These are phyloP conservation scores for Dasyornis broadbenti DNA, from an alignment of 2,113 vertebrate genomes.

Conservation along the genomic window DNA sequence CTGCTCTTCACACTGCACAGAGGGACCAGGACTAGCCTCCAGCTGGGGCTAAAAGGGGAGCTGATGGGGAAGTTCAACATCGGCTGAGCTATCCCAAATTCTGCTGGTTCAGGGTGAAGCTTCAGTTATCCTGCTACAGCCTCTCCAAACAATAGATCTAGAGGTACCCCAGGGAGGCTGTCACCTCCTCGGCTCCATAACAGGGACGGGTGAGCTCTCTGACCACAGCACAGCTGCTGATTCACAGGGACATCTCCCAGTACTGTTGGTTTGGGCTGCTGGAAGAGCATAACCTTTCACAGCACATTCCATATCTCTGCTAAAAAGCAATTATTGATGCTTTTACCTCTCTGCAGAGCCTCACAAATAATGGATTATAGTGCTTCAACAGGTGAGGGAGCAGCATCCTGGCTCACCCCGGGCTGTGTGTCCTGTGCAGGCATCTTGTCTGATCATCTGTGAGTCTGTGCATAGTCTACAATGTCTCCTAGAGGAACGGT, in stretches of 20 bases:
- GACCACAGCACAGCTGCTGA: not conserved
- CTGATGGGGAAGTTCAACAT: rapidly evolving
- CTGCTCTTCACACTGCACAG: not conserved
- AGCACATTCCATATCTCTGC: not conserved
- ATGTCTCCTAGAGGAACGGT: not conserved
- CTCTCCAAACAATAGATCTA: not conserved
- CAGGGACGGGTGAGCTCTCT: not conserved
- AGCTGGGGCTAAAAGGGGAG: not conserved
- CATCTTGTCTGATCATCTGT: not conserved
- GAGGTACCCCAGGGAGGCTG: not conserved
- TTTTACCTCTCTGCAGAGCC: not conserved
- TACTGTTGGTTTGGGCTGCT: not conserved
- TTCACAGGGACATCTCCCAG: not conserved
- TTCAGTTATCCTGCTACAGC: not conserved
- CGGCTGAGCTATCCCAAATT: not conserved
- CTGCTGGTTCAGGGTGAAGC: not conserved
- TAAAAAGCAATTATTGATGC: not conserved
- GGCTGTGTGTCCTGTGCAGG: not conserved
- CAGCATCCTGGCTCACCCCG: not conserved
- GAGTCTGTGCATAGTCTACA: not conserved
- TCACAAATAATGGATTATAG: not conserved
- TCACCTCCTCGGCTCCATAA: not conserved
- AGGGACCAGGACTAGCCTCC: not conserved
- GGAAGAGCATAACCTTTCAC: not conserved
- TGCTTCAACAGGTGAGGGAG: not conserved